Percentiles rank a stretch among this genome's conserved stretches.
Evolutionary conservation across 2,113 vertebrate genomes (phyloP).

Genomic region (Sterrhoptilus dennistouni): DNA sequence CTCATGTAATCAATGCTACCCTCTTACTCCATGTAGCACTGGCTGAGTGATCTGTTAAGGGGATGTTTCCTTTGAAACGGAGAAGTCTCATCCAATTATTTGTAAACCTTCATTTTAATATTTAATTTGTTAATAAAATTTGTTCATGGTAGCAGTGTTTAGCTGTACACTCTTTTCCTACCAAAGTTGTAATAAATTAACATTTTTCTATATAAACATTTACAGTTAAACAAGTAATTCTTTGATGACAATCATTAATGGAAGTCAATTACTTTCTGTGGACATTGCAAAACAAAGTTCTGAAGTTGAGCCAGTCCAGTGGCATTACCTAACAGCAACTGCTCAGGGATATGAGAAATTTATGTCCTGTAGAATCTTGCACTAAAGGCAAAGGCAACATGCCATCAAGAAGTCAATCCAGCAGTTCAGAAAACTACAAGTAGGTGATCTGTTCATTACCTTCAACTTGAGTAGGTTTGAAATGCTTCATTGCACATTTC

Average conservation of each 20-base stretch:
- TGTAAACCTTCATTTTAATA: constrained; percentile 11
- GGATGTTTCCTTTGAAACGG: neutral
- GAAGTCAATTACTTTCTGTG: constrained; percentile 68
- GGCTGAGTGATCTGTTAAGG: rapidly evolving
- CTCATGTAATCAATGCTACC: neutral
- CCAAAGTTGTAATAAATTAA: constrained; percentile 10
- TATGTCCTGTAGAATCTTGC: neutral
- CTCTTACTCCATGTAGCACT: neutral
- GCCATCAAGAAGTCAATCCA: neutral
- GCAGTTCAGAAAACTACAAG: neutral
- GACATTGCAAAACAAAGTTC: constrained; percentile 38
- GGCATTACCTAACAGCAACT: neutral
- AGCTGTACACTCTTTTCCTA: neutral
- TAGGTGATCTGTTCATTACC: neutral
- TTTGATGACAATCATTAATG: constrained; percentile 70
- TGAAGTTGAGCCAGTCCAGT: constrained; percentile 15
- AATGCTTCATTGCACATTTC: neutral
- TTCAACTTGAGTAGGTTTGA: neutral
- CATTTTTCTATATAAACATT: neutral
- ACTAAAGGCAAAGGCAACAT: neutral
- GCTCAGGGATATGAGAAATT: neutral
- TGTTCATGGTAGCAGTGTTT: neutral
- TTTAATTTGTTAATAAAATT: neutral
- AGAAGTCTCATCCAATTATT: constrained; percentile 12
- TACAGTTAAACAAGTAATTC: constrained; percentile 28